Evolutionary conservation across 2,797 vertebrate genomes (phyloP).

Genomic region (Enteromius thamalakanensis): DNA sequence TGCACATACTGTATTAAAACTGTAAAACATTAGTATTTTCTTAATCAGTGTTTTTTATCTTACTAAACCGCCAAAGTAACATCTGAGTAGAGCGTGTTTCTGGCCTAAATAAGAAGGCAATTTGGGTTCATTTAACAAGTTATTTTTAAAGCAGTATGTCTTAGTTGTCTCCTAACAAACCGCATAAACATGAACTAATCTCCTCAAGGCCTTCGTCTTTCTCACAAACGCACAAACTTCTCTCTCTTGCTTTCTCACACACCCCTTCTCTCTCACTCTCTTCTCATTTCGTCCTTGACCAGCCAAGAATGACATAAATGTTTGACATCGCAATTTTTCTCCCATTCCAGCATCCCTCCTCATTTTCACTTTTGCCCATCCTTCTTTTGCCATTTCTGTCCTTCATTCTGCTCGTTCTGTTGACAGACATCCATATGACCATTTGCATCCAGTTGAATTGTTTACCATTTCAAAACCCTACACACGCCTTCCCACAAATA

Average conservation of each 20-base stretch:
- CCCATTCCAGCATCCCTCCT: slow-evolving; percentile 6
- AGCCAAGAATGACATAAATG: slow-evolving; percentile 49
- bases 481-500: slow-evolving; percentile 25
- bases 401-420: slow-evolving; percentile 1
- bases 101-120: neutral
- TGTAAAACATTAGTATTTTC: neutral
- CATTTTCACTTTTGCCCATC: slow-evolving; percentile 8
- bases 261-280: neutral
- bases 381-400: slow-evolving; percentile 8
- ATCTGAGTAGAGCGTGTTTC: neutral
- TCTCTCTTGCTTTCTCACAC: neutral
- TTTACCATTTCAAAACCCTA: slow-evolving; percentile 38
- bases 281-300: slow-evolving; percentile 50
- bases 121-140: neutral
- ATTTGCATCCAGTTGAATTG: slow-evolving; percentile 36
- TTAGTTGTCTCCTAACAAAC: neutral
- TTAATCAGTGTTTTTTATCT: neutral
- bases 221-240: neutral
- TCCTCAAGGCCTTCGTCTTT: neutral
- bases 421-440: slow-evolving; percentile 45
- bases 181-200: neutral
- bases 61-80: neutral
- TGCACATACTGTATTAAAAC: neutral
- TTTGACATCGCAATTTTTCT: slow-evolving; percentile 45
- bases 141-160: neutral